Base-by-base conservation (phyloP, 1,140 invertebrate genomes). In the Saxidomus purpurata region DNA sequence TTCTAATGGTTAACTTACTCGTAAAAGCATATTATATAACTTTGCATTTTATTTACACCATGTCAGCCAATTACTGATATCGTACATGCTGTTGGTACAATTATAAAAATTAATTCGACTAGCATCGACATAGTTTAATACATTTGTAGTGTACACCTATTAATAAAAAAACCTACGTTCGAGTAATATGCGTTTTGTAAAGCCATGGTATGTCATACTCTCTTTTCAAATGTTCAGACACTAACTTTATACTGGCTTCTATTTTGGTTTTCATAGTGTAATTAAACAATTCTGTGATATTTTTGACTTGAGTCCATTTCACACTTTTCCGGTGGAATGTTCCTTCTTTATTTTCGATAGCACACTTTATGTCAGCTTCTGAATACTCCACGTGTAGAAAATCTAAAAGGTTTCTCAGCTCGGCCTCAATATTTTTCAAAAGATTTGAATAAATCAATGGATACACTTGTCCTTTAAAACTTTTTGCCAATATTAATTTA, bases 391-490 rank as follows among this genome's bases (percentile, higher is more conserved):
- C 52, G 25, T 52, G 13, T 31, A 81, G 6, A 55, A 81, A 81
- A 13, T 1, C 25, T 15, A 81, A 31, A 25, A 81, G 55, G 4
- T 61, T 49, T n/a, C 55, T 13, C 11, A 81, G 79, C 36, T 81
- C 79, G 0, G n/a, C 31, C 0, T 59, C 36, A 61, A 36, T 49
- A 49, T 81, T 13, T 19, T 6, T 38, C 25, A 49, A 25, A 2
- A 81, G 25, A 22, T 55, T 49, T 38, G 79, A 52, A n/a, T 81
- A 81, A 19, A 81, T n/a, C 36, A 81, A 22, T 31, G 79, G 79
- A 81, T 59, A 61, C 34, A 81, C 49, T 36, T n/a, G n/a, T 22
- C 79, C 79, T 38, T 49, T 0, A n/a, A 59, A 25, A 61, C 36
- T 25, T 0, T 55, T 6, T 61, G 31, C 79, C 79, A 81, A 36